phyloP scores from a whole-genome alignment of 2,113 vertebrate genomes.

The Mugil cephalus region DNA sequence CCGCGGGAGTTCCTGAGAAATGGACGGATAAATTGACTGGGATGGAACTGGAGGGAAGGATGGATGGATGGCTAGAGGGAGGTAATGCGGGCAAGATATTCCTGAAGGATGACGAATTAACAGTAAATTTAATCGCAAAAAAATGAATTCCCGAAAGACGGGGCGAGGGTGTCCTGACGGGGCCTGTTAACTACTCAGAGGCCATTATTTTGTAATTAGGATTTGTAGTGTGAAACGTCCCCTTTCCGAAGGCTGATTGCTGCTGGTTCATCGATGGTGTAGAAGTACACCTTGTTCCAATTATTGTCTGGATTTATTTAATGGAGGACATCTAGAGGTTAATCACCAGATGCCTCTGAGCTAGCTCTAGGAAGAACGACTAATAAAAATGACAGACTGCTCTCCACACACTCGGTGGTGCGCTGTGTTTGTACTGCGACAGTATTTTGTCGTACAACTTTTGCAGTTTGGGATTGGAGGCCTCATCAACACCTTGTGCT shows the following conservation, averaged over 20 bases:
- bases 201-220: constrained; percentile 67
- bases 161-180: constrained; percentile 31
- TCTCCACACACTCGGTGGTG: neutral
- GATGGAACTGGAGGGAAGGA: neutral
- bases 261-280: constrained; percentile 49
- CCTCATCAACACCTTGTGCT: no score
- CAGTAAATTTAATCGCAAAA: neutral
- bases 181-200: constrained; percentile 25
- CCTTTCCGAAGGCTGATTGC: constrained; percentile 49
- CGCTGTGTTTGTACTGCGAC: neutral
- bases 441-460: no score
- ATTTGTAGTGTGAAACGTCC: constrained; percentile 46
- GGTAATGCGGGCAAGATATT: neutral
- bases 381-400: constrained; percentile 63
- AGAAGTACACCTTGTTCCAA: constrained; percentile 67
- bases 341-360: constrained; percentile 67
- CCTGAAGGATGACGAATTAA: no score
- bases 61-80: neutral
- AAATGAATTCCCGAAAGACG: constrained; percentile 11
- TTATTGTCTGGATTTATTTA: constrained; percentile 71
- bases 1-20: neutral
- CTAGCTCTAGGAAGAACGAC: constrained; percentile 47
- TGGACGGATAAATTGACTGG: constrained; percentile 21
- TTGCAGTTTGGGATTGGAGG: no score
- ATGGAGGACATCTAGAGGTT: constrained; percentile 73